Conservation (phyloP, 2,113 vertebrate genomes). For the Alethe castanea region DNA sequence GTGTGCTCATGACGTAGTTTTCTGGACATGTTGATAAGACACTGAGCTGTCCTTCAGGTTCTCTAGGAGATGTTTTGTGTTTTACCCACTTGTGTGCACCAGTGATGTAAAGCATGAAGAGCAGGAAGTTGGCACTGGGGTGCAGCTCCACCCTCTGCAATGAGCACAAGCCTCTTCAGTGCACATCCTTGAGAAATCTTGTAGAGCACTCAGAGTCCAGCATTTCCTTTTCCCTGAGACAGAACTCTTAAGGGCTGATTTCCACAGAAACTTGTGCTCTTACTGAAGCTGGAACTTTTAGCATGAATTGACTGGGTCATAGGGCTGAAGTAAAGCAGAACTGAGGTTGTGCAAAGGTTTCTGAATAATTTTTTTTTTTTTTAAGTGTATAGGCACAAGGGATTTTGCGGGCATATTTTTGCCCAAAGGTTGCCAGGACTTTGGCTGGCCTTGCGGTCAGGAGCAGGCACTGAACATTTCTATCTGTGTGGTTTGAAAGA, state of each 20-base stretch:
- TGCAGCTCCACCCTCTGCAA: background rate
- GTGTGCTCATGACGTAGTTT: conserved; percentile 3
- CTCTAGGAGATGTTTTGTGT: background rate
- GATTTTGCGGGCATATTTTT: background rate
- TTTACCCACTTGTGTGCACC: background rate
- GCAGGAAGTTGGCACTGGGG: background rate
- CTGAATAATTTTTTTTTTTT: background rate
- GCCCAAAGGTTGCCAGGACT: background rate
- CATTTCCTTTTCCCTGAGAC: background rate
- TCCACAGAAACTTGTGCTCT: background rate
- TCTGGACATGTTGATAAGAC: conserved; percentile 37
- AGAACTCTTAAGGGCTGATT: background rate
- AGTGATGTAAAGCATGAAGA: background rate
- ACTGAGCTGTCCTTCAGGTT: background rate
- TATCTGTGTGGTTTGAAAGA: background rate
- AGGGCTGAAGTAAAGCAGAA: background rate
- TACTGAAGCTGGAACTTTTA: background rate
- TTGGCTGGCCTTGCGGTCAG: background rate
- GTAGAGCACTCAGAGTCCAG: background rate
- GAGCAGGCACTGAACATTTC: background rate
- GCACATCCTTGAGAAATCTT: background rate
- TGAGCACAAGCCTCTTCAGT: background rate
- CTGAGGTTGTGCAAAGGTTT: conserved; percentile 1
- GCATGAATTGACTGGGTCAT: background rate
- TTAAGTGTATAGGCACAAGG: background rate